phyloP scores from a whole-genome alignment of 2,113 vertebrate genomes.

The Sturnus vulgaris region DNA sequence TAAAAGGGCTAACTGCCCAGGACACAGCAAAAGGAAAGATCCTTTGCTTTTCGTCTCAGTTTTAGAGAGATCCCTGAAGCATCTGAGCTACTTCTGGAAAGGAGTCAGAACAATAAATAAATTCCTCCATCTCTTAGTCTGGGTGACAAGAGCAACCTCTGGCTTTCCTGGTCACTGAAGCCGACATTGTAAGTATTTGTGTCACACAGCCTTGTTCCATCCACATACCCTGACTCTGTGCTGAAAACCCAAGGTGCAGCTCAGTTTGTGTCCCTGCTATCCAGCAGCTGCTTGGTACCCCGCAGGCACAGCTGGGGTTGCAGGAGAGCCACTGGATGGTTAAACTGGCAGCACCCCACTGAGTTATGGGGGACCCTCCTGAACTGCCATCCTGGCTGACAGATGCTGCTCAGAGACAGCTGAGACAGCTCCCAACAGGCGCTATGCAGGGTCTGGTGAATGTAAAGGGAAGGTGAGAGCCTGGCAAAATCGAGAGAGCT shows the following conservation, averaged over 20 bases:
- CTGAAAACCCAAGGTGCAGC: neutral
- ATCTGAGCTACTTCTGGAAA: neutral
- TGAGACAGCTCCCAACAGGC: neutral
- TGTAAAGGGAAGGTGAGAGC: neutral
- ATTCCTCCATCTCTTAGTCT: neutral
- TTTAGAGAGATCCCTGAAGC: neutral
- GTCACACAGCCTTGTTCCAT: neutral
- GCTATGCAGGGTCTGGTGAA: neutral
- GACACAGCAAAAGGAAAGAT: neutral
- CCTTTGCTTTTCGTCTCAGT: neutral
- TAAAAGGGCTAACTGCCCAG: neutral
- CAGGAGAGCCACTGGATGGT: neutral
- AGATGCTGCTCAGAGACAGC: neutral
- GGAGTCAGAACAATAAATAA: neutral
- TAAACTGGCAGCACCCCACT: neutral
- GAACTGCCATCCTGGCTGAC: neutral
- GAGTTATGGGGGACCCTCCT: neutral
- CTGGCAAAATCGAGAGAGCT: neutral
- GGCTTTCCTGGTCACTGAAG: neutral
- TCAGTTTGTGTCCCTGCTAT: neutral
- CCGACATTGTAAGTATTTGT: neutral
- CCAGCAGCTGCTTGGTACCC: neutral
- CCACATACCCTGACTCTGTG: neutral
- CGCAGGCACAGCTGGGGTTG: fast-evolving
- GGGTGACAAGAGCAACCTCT: neutral